Evolutionary conservation across 2,797 vertebrate genomes (phyloP).

Genomic region (Catharus ustulatus): DNA sequence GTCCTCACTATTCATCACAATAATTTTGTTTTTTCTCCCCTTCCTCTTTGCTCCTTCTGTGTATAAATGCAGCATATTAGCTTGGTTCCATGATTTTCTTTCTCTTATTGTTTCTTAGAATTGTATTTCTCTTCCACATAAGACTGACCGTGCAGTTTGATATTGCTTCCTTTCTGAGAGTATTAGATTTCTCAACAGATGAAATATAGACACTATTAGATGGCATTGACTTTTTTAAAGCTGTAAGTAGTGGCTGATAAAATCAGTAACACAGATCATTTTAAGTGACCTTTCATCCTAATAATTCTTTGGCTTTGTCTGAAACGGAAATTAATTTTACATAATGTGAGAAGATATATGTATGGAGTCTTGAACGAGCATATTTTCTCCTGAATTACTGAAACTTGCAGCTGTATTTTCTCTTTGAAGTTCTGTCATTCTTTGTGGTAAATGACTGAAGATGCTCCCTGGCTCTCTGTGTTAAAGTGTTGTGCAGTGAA

Average conservation of each 20-base stretch:
- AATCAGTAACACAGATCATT: slow-evolving; percentile 42
- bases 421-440: not conserved
- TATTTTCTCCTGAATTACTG: slow-evolving; percentile 4
- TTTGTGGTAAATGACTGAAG: not conserved
- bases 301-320: slow-evolving; percentile 36
- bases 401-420: not conserved
- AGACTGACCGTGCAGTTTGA: not conserved
- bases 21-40: slow-evolving; percentile 17
- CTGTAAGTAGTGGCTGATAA: slow-evolving; percentile 3
- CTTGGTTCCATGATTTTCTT: not conserved
- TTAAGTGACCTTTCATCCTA: slow-evolving; percentile 29
- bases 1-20: not conserved
- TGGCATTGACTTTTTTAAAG: slow-evolving; percentile 41
- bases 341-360: slow-evolving; percentile 53
- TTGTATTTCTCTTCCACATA: slow-evolving; percentile 6
- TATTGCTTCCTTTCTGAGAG: slow-evolving; percentile 11
- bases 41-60: not conserved
- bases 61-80: not conserved
- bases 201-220: slow-evolving; percentile 35
- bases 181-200: slow-evolving; percentile 29
- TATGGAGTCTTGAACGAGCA: not conserved
- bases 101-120: slow-evolving; percentile 20
- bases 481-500: not conserved
- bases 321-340: slow-evolving; percentile 55
- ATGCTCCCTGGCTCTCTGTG: not conserved